phyloP scores from a whole-genome alignment of 2,888 invertebrate genomes.

The Thera obeliscata region DNA sequence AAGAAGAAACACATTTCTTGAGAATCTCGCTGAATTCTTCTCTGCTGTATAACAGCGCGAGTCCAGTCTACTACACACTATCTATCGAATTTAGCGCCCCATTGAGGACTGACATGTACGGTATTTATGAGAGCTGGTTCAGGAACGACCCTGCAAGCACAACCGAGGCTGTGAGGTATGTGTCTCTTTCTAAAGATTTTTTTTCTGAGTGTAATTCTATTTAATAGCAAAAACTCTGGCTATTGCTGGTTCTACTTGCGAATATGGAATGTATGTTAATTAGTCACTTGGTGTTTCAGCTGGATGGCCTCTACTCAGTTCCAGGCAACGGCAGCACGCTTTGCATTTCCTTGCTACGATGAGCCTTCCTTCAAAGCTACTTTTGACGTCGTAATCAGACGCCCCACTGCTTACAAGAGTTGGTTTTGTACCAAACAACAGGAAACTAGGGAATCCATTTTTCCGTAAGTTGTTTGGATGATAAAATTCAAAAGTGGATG shows the following conservation, averaged over 20 bases:
- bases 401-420: conserved; percentile 74
- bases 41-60: conserved; percentile 50
- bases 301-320: conserved; percentile 89
- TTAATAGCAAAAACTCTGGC: background rate
- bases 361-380: conserved; percentile 93
- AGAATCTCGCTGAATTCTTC: conserved; percentile 47
- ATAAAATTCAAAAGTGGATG: too few relatives aligned
- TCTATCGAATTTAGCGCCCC: conserved; percentile 56
- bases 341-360: conserved; percentile 92
- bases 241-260: background rate
- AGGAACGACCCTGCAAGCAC: conserved; percentile 49
- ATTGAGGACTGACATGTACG: conserved; percentile 73
- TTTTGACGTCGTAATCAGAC: conserved; percentile 87
- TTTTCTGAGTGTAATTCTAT: background rate
- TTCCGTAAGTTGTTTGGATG: conserved; percentile 50
- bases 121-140: conserved; percentile 75
- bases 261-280: background rate
- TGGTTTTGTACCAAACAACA: conserved; percentile 85
- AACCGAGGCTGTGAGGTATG: conserved; percentile 51
- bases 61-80: conserved; percentile 53
- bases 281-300: conserved; percentile 52
- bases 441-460: conserved; percentile 37
- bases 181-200: background rate
- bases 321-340: conserved; percentile 87
- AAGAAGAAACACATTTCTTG: conserved; percentile 59